These are phyloP conservation scores for Timema cristinae DNA, from an alignment of 2,888 invertebrate species.

Conservation along the genomic window DNA sequence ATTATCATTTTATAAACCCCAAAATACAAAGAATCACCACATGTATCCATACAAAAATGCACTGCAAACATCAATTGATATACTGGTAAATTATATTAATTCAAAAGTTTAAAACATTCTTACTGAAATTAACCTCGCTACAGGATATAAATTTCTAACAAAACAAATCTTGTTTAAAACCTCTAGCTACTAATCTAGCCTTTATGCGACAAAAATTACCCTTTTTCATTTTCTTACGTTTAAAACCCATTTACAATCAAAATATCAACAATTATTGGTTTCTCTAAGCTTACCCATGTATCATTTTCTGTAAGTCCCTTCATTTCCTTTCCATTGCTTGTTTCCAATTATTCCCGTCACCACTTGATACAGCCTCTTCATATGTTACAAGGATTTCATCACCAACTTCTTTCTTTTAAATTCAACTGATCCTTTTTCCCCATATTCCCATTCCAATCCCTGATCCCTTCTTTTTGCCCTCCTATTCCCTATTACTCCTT, in stretches of 20 bases:
- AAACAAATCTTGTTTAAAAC: not conserved
- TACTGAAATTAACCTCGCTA: not conserved
- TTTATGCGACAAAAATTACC: not conserved
- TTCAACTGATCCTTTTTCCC: not conserved
- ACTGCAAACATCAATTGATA: not conserved
- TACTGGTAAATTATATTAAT: too few species aligned
- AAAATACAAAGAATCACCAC: not conserved
- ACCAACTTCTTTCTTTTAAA: not conserved
- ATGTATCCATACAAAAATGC: not conserved
- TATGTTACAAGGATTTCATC: too few species aligned
- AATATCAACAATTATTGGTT: too few species aligned
- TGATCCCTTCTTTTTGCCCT: not conserved
- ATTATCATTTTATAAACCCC: too few species aligned
- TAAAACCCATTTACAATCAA: not conserved
- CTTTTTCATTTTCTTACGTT: not conserved
- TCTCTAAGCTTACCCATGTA: too few species aligned
- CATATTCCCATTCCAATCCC: not conserved
- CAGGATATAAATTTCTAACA: not conserved
- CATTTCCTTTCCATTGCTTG: too few species aligned
- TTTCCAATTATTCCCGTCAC: too few species aligned
- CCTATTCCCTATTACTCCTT: too few species aligned
- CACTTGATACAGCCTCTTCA: too few species aligned
- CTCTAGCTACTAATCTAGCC: not conserved
- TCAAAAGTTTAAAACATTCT: not conserved
- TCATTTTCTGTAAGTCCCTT: too few species aligned